Conservation (phyloP, 2,113 vertebrate genomes). For the Cyanoderma ruficeps region DNA sequence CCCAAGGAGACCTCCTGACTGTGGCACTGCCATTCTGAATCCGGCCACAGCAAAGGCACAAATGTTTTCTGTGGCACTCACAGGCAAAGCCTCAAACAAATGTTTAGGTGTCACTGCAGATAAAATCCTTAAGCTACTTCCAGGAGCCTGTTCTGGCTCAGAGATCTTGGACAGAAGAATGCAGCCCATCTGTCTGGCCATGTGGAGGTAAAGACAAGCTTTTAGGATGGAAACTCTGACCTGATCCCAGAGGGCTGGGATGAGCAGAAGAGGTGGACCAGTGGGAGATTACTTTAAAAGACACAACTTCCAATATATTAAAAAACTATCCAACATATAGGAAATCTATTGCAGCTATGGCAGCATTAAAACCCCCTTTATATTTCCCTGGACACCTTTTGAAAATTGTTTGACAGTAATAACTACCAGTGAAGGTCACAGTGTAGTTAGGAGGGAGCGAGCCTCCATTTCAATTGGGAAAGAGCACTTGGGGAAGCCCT, state of each 20-base stretch:
- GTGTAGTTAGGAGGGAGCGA: fast-evolving
- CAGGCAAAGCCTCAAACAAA: background rate
- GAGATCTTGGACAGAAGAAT: background rate
- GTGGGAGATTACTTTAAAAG: background rate
- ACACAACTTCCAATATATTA: background rate
- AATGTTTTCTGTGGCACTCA: background rate
- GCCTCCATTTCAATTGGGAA: background rate
- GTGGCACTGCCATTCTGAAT: fast-evolving
- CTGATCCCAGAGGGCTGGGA: background rate
- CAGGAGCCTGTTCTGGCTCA: background rate
- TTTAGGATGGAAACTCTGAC: background rate
- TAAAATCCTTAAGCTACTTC: background rate
- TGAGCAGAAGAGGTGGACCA: background rate
- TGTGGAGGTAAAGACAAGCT: background rate
- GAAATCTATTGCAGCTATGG: background rate
- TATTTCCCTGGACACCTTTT: background rate
- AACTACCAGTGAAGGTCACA: background rate
- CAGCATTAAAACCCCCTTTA: background rate
- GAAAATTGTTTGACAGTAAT: background rate
- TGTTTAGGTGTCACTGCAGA: background rate
- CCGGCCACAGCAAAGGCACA: fast-evolving
- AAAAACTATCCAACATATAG: background rate
- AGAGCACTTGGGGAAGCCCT: background rate
- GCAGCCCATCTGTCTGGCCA: background rate
- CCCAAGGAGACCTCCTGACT: background rate